Evolutionary conservation across 2,888 invertebrate genomes (phyloP).

Genomic region (Drosophila parthenogenetica): DNA sequence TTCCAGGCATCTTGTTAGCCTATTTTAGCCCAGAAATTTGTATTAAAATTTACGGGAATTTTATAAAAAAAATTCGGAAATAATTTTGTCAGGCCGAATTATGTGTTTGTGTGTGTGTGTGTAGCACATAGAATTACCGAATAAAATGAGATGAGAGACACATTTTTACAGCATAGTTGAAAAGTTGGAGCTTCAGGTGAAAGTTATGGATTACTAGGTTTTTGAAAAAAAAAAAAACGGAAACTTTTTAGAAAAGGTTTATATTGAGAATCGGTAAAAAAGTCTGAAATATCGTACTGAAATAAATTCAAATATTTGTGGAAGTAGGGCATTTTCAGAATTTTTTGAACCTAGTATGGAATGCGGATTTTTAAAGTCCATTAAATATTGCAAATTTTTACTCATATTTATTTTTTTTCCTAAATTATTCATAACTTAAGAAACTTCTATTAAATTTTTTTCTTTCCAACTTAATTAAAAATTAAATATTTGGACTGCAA

Average conservation of each 20-base stretch:
- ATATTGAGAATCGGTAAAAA: too few species aligned
- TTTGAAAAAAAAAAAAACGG: neutral
- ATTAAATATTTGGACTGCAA: too few species aligned
- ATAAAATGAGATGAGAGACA: conserved; percentile 2
- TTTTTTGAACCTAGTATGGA: too few species aligned
- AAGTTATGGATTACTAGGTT: conserved; percentile 29
- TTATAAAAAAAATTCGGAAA: conserved; percentile 17
- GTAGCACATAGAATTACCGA: conserved; percentile 5
- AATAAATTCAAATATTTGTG: too few species aligned
- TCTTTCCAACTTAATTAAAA: too few species aligned
- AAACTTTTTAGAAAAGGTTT: neutral
- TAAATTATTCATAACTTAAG: too few species aligned
- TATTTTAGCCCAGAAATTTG: neutral
- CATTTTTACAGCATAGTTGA: neutral
- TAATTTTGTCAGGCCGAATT: conserved; percentile 19
- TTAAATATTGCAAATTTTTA: too few species aligned
- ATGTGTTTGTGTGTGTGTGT: neutral
- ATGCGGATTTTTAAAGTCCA: too few species aligned
- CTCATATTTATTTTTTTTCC: too few species aligned
- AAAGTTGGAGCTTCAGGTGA: neutral
- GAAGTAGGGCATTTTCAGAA: too few species aligned
- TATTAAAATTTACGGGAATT: conserved; percentile 18
- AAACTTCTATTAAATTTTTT: too few species aligned
- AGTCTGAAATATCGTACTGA: too few species aligned
- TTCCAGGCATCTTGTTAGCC: conserved; percentile 40